phyloP scores from a whole-genome alignment of 53 echinoderm and acorn worm genomes.

The Temnopleurus reevesii region DNA sequence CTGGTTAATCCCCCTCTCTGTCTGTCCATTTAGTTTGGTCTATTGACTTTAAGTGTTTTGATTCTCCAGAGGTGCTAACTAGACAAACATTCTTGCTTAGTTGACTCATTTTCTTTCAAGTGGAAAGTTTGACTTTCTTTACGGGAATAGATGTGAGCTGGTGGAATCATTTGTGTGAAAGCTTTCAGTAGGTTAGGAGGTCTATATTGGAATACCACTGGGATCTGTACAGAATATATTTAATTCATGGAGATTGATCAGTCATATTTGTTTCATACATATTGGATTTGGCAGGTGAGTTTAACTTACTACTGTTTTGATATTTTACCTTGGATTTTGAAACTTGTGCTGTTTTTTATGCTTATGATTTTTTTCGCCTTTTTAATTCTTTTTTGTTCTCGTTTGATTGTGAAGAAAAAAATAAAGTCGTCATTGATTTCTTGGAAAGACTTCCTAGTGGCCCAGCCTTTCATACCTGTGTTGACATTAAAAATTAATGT shows the following conservation, averaged over 20 bases:
- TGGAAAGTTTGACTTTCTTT: background rate
- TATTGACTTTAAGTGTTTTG: conserved; percentile 1
- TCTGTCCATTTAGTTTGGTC: background rate
- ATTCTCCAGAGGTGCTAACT: background rate
- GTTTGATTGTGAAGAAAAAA: too few relatives aligned
- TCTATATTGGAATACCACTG: background rate
- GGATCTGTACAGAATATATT: background rate
- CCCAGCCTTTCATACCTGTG: too few relatives aligned
- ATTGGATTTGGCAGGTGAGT: too few relatives aligned
- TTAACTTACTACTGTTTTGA: too few relatives aligned
- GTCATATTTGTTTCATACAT: background rate
- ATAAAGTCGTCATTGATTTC: too few relatives aligned
- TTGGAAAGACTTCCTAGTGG: too few relatives aligned
- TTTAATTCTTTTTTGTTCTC: too few relatives aligned
- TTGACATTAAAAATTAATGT: too few relatives aligned
- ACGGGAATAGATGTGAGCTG: background rate
- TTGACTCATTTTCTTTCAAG: background rate
- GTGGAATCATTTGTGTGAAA: background rate
- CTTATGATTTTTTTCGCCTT: too few relatives aligned
- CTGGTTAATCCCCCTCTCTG: background rate
- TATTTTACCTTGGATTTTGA: too few relatives aligned
- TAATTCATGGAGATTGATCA: too few relatives aligned
- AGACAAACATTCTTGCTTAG: background rate
- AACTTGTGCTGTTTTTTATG: too few relatives aligned
- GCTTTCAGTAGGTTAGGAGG: background rate